Percentiles rank a stretch among this genome's conserved stretches.
Evolutionary conservation across 30 jellyfish, hydroid and myxozoan genomes (phyloP).

Genomic region (Turritopsis rubra): DNA sequence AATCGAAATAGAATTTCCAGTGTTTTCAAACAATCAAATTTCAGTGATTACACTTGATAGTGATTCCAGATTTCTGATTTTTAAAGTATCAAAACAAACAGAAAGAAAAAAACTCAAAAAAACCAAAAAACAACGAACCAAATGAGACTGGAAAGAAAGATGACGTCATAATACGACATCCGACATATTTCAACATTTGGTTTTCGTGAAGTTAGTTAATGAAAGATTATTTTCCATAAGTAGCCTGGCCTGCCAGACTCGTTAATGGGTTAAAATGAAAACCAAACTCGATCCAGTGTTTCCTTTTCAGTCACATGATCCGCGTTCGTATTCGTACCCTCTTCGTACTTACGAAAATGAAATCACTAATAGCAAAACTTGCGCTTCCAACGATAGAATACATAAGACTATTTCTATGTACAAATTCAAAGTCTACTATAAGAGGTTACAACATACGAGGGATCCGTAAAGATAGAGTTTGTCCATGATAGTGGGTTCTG

Average conservation of each 20-base stretch:
- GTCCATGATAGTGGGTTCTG: constrained; percentile 16
- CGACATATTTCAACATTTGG: not conserved
- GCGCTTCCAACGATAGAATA: not conserved
- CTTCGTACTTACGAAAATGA: too few species aligned
- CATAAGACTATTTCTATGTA: not conserved
- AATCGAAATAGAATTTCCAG: not conserved
- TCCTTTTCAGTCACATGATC: not conserved
- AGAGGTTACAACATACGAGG: not conserved
- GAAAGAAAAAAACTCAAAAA: not conserved
- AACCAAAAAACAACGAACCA: not conserved
- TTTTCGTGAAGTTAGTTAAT: not conserved
- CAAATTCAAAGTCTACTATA: not conserved
- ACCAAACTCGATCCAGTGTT: not conserved
- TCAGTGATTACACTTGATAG: not conserved
- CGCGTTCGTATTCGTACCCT: not conserved
- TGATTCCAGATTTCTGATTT: not conserved
- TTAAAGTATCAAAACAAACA: not conserved
- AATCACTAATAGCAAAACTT: too few species aligned
- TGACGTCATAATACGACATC: not conserved
- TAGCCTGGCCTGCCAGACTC: not conserved
- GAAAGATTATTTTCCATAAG: not conserved
- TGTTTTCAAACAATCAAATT: too few species aligned
- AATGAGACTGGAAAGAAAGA: not conserved
- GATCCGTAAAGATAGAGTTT: not conserved
- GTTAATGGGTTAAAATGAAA: not conserved